These are phyloP conservation scores for Falcaria lacertinaria DNA, from an alignment of 2,888 invertebrate species.

Conservation along the genomic window DNA sequence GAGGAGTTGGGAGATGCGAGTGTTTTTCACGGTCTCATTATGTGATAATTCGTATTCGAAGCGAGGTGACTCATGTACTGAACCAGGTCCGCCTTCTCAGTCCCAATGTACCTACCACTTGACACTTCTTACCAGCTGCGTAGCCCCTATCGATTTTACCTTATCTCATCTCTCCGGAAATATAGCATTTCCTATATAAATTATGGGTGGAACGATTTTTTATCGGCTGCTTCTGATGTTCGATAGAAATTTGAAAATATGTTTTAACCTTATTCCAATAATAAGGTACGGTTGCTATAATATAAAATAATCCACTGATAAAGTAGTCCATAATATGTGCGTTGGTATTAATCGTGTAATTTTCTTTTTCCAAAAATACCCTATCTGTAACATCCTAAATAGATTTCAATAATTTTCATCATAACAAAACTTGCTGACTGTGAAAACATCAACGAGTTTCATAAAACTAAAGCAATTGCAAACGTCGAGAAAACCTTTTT, in stretches of 20 bases:
- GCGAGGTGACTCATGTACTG: conserved; percentile 42
- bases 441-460: conserved; percentile 13
- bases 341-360: too few species aligned
- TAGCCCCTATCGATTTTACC: conserved; percentile 46
- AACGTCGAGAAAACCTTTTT: conserved; percentile 18
- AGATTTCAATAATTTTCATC: background rate
- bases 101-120: conserved; percentile 37
- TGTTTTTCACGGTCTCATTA: conserved; percentile 74
- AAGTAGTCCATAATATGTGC: too few species aligned
- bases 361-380: too few species aligned
- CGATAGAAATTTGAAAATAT: too few species aligned
- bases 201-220: background rate
- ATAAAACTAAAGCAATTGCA: conserved; percentile 13
- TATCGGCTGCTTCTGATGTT: background rate
- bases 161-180: conserved; percentile 1
- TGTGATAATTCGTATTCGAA: conserved; percentile 70
- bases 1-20: conserved; percentile 61
- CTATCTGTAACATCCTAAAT: too few species aligned
- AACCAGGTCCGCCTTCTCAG: conserved; percentile 25
- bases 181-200: background rate
- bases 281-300: too few species aligned
- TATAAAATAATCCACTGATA: too few species aligned
- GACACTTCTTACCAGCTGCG: conserved; percentile 40
- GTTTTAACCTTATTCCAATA: too few species aligned
- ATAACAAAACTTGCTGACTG: background rate